phyloP scores from a whole-genome alignment of 2,888 invertebrate genomes.

The Eumacrocentrus americanus region DNA sequence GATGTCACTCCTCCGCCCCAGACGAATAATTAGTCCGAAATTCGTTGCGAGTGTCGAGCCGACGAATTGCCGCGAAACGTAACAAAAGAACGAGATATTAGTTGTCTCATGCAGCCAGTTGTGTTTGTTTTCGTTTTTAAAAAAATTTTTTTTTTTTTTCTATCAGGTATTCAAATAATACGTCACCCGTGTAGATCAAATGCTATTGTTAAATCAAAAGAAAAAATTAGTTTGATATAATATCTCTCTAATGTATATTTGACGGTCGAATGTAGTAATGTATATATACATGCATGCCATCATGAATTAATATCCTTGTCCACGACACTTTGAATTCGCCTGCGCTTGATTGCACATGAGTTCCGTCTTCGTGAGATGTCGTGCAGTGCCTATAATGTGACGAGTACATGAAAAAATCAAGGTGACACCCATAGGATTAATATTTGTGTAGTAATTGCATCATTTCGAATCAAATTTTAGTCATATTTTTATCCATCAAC shows the following conservation, averaged over 20 bases:
- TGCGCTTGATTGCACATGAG: constrained; percentile 6
- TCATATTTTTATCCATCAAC: too few species aligned
- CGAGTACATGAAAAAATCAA: constrained; percentile 8
- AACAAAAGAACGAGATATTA: constrained; percentile 60
- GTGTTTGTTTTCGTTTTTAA: constrained; percentile 23
- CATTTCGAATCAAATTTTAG: too few species aligned
- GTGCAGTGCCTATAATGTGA: neutral
- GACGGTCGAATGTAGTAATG: too few species aligned
- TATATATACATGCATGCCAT: neutral
- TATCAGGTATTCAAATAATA: neutral
- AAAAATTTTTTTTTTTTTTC: neutral
- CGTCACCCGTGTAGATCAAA: neutral
- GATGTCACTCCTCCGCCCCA: constrained; percentile 46
- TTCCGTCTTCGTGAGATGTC: neutral
- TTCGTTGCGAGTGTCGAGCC: constrained; percentile 52
- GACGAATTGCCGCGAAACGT: constrained; percentile 55
- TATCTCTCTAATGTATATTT: too few species aligned
- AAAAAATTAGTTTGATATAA: too few species aligned
- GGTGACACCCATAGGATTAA: constrained; percentile 14
- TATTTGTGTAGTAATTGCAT: constrained; percentile 3
- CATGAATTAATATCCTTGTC: constrained; percentile 1
- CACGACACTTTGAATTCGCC: neutral
- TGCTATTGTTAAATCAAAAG: too few species aligned
- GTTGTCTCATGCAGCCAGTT: constrained; percentile 39
- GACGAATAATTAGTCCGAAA: constrained; percentile 60